Base-by-base conservation (phyloP, 2,113 vertebrate species). In the Chlorodrepanis virens region DNA sequence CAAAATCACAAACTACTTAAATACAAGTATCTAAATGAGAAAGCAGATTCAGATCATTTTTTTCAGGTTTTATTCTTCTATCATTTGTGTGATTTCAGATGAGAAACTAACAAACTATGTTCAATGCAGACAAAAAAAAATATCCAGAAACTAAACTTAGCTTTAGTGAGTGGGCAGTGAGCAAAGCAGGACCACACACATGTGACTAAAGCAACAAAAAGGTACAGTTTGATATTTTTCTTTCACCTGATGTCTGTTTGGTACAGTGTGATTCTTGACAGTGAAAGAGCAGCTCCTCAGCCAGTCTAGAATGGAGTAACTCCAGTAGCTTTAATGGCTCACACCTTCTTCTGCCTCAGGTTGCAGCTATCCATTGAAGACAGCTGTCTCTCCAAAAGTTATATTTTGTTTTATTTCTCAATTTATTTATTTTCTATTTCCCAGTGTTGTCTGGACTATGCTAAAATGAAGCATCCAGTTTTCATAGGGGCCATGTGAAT, bases 401-500 rank as follows among this genome's bases (percentile, higher is more conserved):
- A 18, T 8, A 7, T 20, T 65, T 70, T 31, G 3, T 1, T 76
- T 39, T 59, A 1, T 77, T 85, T 65, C 40, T 28, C 21, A 69
- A 6, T 57, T 61, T 44, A 14, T 59, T 68, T 59, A 25, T 28
- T 42, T 59, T 68, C 2, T 33, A 2, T 70, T 82, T 81, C 22
- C 9, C 20, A 7, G 1, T 27, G 18, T 40, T 61, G 3, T 21
- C 21, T 37, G 14, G 10, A 52, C 57, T 28, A 25, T 0, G 1
- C 33, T 14, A 40, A 78, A 68, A 56, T 25, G 37, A 68, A 33
- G 12, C 15, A 83, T 53, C 3, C 8, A 24, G 2, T 54, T 81
- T 83, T 77, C 25, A 59, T 7, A 14, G 0, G 0, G 28, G 12
- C 16, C 1, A 0, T 14, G 12, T 8, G 33, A 59, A 33, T 18